Evolutionary conservation across 30 jellyfish, hydroid and myxozoan species (phyloP).

Genomic region (Calvadosia cruxmelitensis): DNA sequence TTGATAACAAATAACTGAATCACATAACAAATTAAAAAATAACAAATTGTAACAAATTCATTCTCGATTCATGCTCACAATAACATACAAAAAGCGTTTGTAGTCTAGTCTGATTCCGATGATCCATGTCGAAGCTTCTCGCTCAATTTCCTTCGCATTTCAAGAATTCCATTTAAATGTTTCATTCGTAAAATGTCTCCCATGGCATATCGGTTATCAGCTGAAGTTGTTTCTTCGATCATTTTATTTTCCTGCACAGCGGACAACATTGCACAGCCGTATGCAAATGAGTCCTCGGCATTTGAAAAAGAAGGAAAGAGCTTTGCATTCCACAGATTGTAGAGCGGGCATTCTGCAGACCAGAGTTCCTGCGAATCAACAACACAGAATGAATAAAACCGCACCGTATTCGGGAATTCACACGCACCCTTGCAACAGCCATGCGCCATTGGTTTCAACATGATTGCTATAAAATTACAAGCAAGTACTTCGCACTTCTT

Average conservation of each 20-base stretch:
- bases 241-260: constrained; percentile 8
- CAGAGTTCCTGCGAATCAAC: constrained; percentile 52
- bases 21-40: no score
- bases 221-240: not conserved
- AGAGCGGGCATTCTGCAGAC: constrained; percentile 56
- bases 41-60: not conserved
- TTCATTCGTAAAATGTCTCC: constrained; percentile 60
- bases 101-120: not conserved
- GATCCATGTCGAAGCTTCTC: constrained; percentile 17
- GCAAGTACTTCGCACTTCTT: no score
- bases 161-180: constrained; percentile 34
- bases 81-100: not conserved
- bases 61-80: not conserved
- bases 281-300: constrained; percentile 42
- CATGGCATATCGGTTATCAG: constrained; percentile 42
- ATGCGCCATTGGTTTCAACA: no score
- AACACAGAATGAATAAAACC: not conserved
- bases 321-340: constrained; percentile 79
- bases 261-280: constrained; percentile 28
- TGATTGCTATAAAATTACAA: no score
- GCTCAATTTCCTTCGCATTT: constrained; percentile 58
- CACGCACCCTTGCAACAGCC: not conserved
- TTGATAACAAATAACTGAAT: no score
- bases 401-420: not conserved
- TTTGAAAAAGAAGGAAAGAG: constrained; percentile 48